Percentiles rank a stretch among this genome's conserved stretches.
Evolutionary conservation across 1,140 invertebrate genomes (phyloP).

Genomic region (Ceratosolen solmsi): DNA sequence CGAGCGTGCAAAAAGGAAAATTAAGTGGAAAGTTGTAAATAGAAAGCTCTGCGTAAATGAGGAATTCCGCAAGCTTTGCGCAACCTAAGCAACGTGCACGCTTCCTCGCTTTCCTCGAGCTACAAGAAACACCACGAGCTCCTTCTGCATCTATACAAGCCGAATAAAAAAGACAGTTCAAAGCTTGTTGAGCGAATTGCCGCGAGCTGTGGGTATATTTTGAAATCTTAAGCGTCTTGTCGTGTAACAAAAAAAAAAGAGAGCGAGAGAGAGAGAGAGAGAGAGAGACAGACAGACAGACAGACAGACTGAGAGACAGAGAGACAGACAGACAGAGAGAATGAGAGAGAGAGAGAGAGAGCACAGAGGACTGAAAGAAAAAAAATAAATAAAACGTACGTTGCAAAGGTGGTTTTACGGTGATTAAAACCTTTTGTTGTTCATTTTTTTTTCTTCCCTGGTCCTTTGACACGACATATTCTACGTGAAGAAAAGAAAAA

Average conservation of each 20-base stretch:
- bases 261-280: neutral
- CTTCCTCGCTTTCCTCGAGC: neutral
- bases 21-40: slow-evolving; percentile 24
- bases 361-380: neutral
- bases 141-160: neutral
- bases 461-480: slow-evolving; percentile 24
- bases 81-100: neutral
- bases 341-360: neutral
- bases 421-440: slow-evolving; percentile 41
- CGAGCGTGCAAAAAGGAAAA: slow-evolving; percentile 24
- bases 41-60: slow-evolving; percentile 9
- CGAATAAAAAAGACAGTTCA: slow-evolving; percentile 26
- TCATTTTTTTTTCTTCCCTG: slow-evolving; percentile 19
- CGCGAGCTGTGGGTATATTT: slow-evolving; percentile 19
- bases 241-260: slow-evolving; percentile 4
- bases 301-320: neutral
- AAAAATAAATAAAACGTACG: slow-evolving; percentile 34
- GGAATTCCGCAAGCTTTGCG: neutral
- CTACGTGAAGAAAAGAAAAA: neutral
- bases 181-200: slow-evolving; percentile 30
- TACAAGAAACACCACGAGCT: neutral
- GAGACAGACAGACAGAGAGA: neutral
- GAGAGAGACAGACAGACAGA: neutral
- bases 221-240: slow-evolving; percentile 34
- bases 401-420: slow-evolving; percentile 24